Percentiles rank a stretch among this genome's conserved stretches.
Evolutionary conservation across 2,888 invertebrate species (phyloP).

Genomic region (Lasioglossum marginatum): DNA sequence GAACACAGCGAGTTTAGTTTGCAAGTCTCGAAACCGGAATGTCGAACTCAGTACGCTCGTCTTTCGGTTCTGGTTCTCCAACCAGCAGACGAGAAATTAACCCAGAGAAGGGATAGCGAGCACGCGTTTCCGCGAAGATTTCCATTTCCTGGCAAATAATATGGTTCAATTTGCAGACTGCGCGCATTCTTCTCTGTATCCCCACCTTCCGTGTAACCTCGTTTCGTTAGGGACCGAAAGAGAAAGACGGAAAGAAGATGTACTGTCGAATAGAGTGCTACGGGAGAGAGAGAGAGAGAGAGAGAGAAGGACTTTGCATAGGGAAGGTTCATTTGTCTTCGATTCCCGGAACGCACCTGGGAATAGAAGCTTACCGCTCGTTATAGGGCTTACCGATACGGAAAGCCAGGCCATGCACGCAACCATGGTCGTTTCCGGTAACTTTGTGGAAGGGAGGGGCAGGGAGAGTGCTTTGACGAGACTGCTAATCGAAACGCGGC

Average conservation of each 20-base stretch:
- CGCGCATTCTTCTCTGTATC: neutral
- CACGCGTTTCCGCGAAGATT: constrained; percentile 42
- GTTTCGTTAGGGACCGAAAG: constrained; percentile 1
- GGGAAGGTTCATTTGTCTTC: constrained; percentile 60
- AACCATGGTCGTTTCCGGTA: constrained; percentile 11
- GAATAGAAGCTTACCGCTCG: constrained; percentile 56
- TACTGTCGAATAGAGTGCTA: neutral
- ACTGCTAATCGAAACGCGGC: neutral
- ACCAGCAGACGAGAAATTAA: constrained; percentile 32
- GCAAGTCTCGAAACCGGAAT: neutral
- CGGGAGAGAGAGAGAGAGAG: neutral
- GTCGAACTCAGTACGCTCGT: neutral
- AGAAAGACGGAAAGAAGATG: constrained; percentile 8
- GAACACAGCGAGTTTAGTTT: neutral
- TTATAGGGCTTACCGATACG: constrained; percentile 45
- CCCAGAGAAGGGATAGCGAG: constrained; percentile 9
- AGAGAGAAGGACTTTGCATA: constrained; percentile 29
- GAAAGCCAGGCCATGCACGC: constrained; percentile 43
- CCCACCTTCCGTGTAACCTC: constrained; percentile 23
- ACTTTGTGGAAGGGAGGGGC: neutral
- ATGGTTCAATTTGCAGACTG: constrained; percentile 45
- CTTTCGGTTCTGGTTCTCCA: neutral
- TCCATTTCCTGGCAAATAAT: constrained; percentile 53
- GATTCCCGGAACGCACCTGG: constrained; percentile 60
- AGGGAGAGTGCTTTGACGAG: constrained; percentile 22